Base-by-base conservation (phyloP, 2,888 invertebrate species). In the Toxonevra muliebris region DNA sequence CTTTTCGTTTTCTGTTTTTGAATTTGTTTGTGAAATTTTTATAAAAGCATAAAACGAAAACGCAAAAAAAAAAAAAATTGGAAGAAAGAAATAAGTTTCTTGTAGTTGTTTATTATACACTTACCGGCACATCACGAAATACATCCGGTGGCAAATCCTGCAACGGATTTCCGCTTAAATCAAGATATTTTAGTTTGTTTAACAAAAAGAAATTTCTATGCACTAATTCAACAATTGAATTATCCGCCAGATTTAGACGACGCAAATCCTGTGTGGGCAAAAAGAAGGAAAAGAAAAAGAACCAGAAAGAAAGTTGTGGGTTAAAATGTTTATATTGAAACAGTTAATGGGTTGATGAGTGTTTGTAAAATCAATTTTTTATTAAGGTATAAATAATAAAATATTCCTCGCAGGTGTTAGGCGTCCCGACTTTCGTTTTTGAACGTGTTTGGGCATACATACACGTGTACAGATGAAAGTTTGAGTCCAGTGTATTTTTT, bases 101-200 rank as follows among this genome's bases (percentile, higher is more conserved):
- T 57, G 12, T 17, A 12, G 48, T 41, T 43, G 17, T 11, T 50
- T 48, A 40, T 65, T 40, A n/a, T 17, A 20, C 8, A 81, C 87
- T 86, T 82, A 89, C 89, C 84, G 87, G 87, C 74, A 89, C 86
- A 85, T 93, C 93, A 80, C 91, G 92, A 84, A 93, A 92, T 59
- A 92, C 91, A 85, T 93, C 93, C 11, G 93, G 92, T 78, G 90
- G 90, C 69, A 94, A 87, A 79, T 93, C 92, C 61, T 87, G 86
- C 61, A 94, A 84, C 58, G 91, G 90, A 86, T 94, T 94, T 74
- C 90, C 88, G 83, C 92, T 92, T 74, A 94, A 86, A 84, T 93
- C 92, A 73, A 94, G 87, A 80, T 88, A 87, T 76, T 88, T 88
- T 73, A 94, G 87, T 80, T 91, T 91, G 60, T 89, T 89, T 66